These are phyloP conservation scores for Busseola fusca DNA, from an alignment of 2,888 invertebrate species.

Conservation along the genomic window DNA sequence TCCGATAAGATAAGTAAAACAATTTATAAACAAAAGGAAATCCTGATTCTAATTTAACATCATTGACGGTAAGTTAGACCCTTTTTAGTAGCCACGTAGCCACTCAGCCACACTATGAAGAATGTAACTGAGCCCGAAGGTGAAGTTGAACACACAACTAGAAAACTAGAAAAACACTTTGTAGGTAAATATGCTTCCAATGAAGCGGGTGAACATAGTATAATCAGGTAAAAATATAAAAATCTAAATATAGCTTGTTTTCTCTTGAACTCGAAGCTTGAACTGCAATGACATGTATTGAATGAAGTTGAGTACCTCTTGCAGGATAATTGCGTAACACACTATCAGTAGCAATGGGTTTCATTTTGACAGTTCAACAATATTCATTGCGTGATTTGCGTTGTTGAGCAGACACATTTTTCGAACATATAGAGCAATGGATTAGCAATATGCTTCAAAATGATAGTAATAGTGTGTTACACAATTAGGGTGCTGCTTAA, in stretches of 20 bases:
- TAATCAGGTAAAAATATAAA: constrained; percentile 18
- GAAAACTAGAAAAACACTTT: constrained; percentile 1
- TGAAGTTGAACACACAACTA: neutral
- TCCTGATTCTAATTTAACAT: constrained; percentile 10
- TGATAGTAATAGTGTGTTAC: no score
- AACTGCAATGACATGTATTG: constrained; percentile 17
- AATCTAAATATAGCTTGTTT: constrained; percentile 35
- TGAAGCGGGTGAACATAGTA: constrained; percentile 37
- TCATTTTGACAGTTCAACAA: no score
- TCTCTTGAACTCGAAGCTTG: constrained; percentile 21
- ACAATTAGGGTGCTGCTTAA: neutral
- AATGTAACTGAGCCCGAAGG: constrained; percentile 18
- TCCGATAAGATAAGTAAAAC: neutral
- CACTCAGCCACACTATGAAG: neutral
- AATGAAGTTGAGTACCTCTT: neutral
- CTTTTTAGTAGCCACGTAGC: constrained; percentile 13
- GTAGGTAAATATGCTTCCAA: constrained; percentile 12
- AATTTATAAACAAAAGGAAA: constrained; percentile 13
- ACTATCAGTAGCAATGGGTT: no score
- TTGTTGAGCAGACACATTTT: no score
- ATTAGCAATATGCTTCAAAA: no score
- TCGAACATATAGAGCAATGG: no score
- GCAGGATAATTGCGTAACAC: no score
- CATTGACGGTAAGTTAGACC: constrained; percentile 16
- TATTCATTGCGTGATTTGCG: no score